A percentile compares a stretch with the other conserved stretches of the same genome.
These are phyloP conservation scores for Callorhinus ursinus DNA, from an alignment of 2,113 vertebrate genomes.

Conservation along the genomic window DNA sequence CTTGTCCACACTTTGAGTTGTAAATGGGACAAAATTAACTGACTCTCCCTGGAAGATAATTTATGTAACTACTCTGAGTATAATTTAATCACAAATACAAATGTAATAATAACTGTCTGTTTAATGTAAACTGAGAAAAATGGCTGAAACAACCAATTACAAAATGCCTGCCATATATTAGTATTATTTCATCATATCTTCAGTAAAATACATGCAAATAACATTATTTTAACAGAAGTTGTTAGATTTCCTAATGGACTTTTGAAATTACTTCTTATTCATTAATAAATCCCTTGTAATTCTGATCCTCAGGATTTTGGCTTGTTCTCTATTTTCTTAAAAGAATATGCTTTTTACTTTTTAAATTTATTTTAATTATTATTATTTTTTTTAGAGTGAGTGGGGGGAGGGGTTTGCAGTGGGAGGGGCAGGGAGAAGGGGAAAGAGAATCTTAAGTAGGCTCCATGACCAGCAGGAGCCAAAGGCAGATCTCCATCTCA, in stretches of 20 bases:
- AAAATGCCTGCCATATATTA: background rate
- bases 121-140: slow-evolving; percentile 18
- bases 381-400: background rate
- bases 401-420: rapidly evolving
- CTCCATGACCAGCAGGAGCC: background rate
- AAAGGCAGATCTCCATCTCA: background rate
- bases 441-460: background rate
- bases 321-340: background rate
- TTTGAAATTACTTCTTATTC: slow-evolving; percentile 17
- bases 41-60: background rate
- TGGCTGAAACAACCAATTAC: background rate
- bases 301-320: background rate
- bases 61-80: background rate
- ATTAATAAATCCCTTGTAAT: background rate
- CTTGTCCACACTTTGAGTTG: background rate
- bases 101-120: background rate
- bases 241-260: background rate
- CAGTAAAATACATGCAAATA: background rate
- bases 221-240: background rate
- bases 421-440: background rate
- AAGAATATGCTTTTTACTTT: background rate
- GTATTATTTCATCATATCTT: background rate
- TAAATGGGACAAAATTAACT: background rate
- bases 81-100: slow-evolving; percentile 7
- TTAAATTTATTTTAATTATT: background rate